Base-by-base conservation (phyloP, 2,888 invertebrate species). In the Cataglyphis livida region DNA sequence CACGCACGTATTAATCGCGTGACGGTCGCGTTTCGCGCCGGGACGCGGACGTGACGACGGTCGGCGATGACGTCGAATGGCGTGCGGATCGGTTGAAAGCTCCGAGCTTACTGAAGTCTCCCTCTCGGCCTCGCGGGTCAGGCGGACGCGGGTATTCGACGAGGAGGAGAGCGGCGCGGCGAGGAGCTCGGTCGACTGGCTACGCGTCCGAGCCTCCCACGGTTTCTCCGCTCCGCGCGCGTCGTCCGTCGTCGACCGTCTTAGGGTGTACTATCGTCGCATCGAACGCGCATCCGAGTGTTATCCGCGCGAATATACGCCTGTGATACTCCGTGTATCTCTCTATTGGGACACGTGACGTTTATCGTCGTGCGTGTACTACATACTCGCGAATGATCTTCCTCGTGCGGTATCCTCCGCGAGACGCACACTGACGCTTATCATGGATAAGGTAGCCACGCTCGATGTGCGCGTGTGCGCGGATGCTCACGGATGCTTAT, bases 91-190 rank as follows among this genome's bases (percentile, higher is more conserved):
- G 93, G 87, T 87, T 90, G 91, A 92, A 93, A 94, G 94, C 93
- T 93, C 91, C 89, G 91, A 93, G 93, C 94, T 93, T 92, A 94
- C 94, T 94, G 93, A 94, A 90, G 92, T 91, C 78, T 81, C 84
- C 87, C 85, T 85, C 79, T 79, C 92, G 89, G 91, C 87, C 85
- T 85, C 74, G 75, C 92, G 89, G 91, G 91, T 87, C 87, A 87
- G 51, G 85, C 87, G 86, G 48, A 83, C 85, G 87, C 84, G 90
- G 87, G 89, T 89, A 90, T 89, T 83, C 84, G 86, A 76, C 84
- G 86, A 81, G 89, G 86, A 87, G 87, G 81, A 54, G 81, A 87
- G 87, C 87, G 88, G 87, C 84, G 87, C 87, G 28, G 86, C 83
- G 79, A 78, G 75, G 81, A 89, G 89, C 88, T 90, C 87, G 87